phyloP scores from a whole-genome alignment of 2,888 invertebrate species.

The Ophion costatus region DNA sequence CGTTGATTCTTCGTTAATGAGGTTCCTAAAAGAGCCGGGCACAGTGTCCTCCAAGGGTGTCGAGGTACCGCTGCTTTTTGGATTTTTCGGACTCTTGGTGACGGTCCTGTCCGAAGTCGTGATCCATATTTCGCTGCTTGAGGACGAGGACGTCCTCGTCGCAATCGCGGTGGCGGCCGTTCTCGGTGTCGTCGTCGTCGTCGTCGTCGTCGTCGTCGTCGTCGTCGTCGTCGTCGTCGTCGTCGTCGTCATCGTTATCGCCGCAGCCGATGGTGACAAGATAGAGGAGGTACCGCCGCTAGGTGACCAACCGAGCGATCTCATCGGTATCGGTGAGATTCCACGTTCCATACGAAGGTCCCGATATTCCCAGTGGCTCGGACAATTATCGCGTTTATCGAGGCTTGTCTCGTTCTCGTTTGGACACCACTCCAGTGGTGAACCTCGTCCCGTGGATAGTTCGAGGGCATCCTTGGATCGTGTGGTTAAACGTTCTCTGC shows the following conservation, averaged over 20 bases:
- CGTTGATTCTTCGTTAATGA: slow-evolving; percentile 73
- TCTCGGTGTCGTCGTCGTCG: no score
- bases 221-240: no score
- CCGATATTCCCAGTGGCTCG: slow-evolving; percentile 67
- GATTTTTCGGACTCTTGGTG: slow-evolving; percentile 84
- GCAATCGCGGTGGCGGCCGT: no score
- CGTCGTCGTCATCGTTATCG: no score
- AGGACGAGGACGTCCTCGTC: slow-evolving; percentile 84
- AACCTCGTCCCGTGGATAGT: slow-evolving; percentile 70
- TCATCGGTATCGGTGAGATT: slow-evolving; percentile 74
- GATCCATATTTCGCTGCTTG: slow-evolving; percentile 85
- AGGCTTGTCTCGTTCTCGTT: slow-evolving; percentile 69
- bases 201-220: no score
- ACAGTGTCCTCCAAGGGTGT: slow-evolving; percentile 84
- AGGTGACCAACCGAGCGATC: slow-evolving; percentile 73
- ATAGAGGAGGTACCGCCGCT: slow-evolving; percentile 69
- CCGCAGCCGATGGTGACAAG: slow-evolving; percentile 75
- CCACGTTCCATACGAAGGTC: slow-evolving; percentile 69
- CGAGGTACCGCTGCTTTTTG: slow-evolving; percentile 84
- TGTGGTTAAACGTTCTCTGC: slow-evolving; percentile 71
- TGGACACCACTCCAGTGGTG: slow-evolving; percentile 70
- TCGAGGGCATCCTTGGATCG: slow-evolving; percentile 75
- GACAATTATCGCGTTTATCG: slow-evolving; percentile 70
- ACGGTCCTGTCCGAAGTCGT: slow-evolving; percentile 85
- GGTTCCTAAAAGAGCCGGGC: slow-evolving; percentile 75